Percentiles rank a stretch among this genome's conserved stretches.
These are phyloP conservation scores for Cydia amplana DNA, from an alignment of 1,140 invertebrate species.

Conservation along the genomic window DNA sequence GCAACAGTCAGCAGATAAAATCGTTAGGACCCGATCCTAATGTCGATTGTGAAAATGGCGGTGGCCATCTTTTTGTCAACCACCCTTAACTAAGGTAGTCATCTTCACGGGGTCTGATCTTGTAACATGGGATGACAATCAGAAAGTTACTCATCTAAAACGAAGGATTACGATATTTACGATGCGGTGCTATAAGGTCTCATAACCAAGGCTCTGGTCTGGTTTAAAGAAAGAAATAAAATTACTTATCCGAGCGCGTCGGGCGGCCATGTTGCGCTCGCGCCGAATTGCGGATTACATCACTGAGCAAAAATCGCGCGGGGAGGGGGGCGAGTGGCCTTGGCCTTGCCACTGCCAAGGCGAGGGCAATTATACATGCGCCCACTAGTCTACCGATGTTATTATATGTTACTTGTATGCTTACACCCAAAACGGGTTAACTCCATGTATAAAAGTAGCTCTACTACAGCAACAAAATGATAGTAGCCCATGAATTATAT, in stretches of 20 bases:
- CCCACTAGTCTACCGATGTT: slow-evolving; percentile 61
- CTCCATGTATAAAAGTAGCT: not conserved
- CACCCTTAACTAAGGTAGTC: no score
- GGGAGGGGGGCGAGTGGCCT: slow-evolving; percentile 51
- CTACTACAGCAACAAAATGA: not conserved
- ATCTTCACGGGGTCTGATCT: no score
- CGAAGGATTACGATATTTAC: not conserved
- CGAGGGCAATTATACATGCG: slow-evolving; percentile 70
- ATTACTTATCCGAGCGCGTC: slow-evolving; percentile 54
- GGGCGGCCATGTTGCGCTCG: slow-evolving; percentile 63
- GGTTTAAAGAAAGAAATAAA: slow-evolving; percentile 7
- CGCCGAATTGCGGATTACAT: slow-evolving; percentile 75
- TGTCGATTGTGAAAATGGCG: no score
- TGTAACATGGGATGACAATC: no score
- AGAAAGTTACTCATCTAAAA: not conserved
- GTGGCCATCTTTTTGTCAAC: no score
- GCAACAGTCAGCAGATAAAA: no score
- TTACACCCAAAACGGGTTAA: slow-evolving; percentile 3
- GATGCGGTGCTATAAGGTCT: not conserved
- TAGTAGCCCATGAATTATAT: not conserved
- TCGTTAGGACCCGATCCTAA: no score
- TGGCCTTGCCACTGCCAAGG: slow-evolving; percentile 72
- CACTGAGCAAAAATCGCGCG: slow-evolving; percentile 70
- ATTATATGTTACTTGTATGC: slow-evolving; percentile 22
- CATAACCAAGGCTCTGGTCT: not conserved